Evolutionary conservation across 2,113 vertebrate species (phyloP), one percentile per base, ranked within the genome.

Genomic region (Myocastor coypus): DNA sequence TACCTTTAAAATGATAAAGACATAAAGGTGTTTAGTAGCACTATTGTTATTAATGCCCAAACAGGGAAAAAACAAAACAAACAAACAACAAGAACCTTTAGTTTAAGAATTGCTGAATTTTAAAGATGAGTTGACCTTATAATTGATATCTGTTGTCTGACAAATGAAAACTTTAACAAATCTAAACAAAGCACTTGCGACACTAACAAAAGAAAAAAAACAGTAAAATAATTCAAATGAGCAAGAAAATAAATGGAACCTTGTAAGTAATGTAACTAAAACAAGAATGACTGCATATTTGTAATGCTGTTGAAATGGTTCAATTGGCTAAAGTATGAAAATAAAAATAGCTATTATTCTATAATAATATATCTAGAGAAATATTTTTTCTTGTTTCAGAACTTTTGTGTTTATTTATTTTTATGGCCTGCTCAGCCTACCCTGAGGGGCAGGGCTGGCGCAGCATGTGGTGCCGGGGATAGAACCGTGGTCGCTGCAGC

Each of bases 41-140:
- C 99, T 94, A 99, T 99, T 96, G 99, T 99, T 96, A 99, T 99
- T 98, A 99, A 99, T 98, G 99, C 99, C 55, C 99, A 99, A 98
- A 99, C 99, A 98, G 99, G 99, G 98, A 99, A 22, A 59, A 57
- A 57, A 59, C 50, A 7, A 59, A 59, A 99, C n/a, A n/a, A n/a
- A n/a, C n/a, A n/a, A n/a, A n/a, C n/a, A n/a, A n/a, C n/a, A n/a
- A n/a, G n/a, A n/a, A 98, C 99, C 3, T 99, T 99, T 99, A n/a
- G 99, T 99, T 90, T 99, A 99, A 98, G 99, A 99, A 97, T 97
- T 99, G 96, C 98, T 99, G 97, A 99, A 99, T 98, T 99, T 99
- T 97, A 99, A 99, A 97, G 99, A 99, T 98, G 99, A 96, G 99
- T 99, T 98, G 99, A 99, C 97, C 99, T 99, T 97, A 99, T 99